Base-by-base conservation (phyloP, 1,140 invertebrate genomes). In the Cataglyphis hispanica region DNA sequence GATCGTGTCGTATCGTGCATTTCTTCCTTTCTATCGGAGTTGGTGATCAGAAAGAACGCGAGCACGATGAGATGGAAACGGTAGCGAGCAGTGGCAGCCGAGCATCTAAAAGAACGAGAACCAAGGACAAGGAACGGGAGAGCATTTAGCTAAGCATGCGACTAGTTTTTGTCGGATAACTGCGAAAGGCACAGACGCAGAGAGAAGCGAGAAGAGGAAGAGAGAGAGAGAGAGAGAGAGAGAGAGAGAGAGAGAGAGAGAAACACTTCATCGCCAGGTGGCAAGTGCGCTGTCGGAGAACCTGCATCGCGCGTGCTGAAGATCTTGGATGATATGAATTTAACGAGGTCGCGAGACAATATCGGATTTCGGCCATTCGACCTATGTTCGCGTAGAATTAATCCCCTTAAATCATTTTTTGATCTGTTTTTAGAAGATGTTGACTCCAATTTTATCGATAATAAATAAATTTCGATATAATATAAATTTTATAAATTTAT, bases 121-220 rank as follows among this genome's bases (percentile, higher is more conserved):
- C 89, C 91, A 92, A 92, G 90, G 88, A 87, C 90, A 81, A 91
- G 86, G 84, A 93, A 91, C 87, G 89, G 86, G 80, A 89, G 91
- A 88, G 91, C 92, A 92, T 94, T 94, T 93, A 94, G 92, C 92
- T 93, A 94, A 94, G 93, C 93, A 93, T 93, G 93, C 93, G 93
- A 94, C 93, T 93, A 93, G 94, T 94, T 94, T 94, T 94, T 94
- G 93, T 93, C 91, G 90, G 89, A 87, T 86, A 83, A 74, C 74
- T 91, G 91, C 91, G 91, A 92, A 93, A 92, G 91, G 91, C 81
- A 19, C 46, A 89, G 87, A 74, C 40, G 34, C 46, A 85, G 64
- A 25, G 64, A 25, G 40, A 27, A 43, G 46, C 37, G 50, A 2
- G 50, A 7, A 58, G 85, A 43, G 22, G 66, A 64, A 61, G 50